Evolutionary conservation across 2,113 vertebrate species (phyloP), one percentile per base, ranked within the genome.

Genomic region (Seriola quinqueradiata): DNA sequence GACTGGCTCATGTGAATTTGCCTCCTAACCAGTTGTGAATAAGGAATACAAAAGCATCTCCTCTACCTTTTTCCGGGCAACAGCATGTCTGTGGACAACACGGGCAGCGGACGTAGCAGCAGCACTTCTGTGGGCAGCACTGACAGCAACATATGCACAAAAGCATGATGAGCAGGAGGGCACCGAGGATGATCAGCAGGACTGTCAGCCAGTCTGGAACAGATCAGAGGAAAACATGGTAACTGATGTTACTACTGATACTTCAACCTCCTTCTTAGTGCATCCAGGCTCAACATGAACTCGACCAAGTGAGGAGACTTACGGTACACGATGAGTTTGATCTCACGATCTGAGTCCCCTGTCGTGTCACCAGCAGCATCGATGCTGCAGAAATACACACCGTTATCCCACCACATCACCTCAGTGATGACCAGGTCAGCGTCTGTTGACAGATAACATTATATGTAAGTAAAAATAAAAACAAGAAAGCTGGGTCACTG

Each of bases 341-440:
- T 84, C 89, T 98, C 97, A 75, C 95, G 95, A 81, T 98, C 97
- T 0, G 96, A 92, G 90, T 99, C 97, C 3, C 98, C 98, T 0
- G 95, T 87, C 0, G 98, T 98, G 88, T 99, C 98, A 60, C 98
- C 98, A 4, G 95, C 77, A 36, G 98, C 98, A 57, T 97, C 96
- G 59, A 99, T 95, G 36, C 83, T 75, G 82, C 98, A 99, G 82
- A 94, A 97, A 75, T 99, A 99, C 11, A 99, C 85, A 0, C 98
- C 98, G 0, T 99, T 97, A 83, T 99, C 98, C 98, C 98, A 99
- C 98, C 98, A 99, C 98, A 98, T 99, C 63, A 99, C 97, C 90
- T 99, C 98, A 59, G 76, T 95, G 85, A 99, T 97, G 82, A 97
- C 96, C 75, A 99, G 95, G 82, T 99, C 97, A 38, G 98, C 98